phyloP scores from a whole-genome alignment of 2,113 vertebrate genomes.

The Lepus americanus region DNA sequence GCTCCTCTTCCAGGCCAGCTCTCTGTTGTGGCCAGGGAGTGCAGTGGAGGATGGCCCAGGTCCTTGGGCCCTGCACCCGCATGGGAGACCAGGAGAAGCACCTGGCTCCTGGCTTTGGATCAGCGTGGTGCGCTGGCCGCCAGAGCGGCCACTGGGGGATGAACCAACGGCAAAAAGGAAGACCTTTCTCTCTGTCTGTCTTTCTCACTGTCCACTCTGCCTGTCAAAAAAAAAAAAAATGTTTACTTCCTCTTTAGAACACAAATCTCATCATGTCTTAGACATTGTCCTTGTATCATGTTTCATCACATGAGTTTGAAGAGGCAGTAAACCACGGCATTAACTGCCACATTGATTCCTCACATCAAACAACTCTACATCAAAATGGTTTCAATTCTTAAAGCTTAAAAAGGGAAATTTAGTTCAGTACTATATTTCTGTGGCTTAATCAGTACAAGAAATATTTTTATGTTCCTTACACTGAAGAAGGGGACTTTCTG shows the following conservation, averaged over 20 bases:
- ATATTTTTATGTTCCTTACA: not conserved
- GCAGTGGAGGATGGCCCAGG: too few species aligned
- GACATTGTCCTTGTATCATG: not conserved
- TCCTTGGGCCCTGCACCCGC: too few species aligned
- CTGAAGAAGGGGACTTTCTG: not conserved
- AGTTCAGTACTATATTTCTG: not conserved
- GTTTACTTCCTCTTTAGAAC: not conserved
- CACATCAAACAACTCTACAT: not conserved
- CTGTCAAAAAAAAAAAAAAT: not conserved
- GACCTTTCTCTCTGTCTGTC: too few species aligned
- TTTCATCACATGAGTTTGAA: not conserved
- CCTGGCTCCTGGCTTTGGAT: too few species aligned
- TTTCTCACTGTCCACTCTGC: too few species aligned
- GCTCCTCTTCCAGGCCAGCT: too few species aligned
- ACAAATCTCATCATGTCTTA: not conserved
- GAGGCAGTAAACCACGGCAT: not conserved
- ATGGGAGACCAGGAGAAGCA: too few species aligned
- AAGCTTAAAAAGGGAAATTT: slow-evolving; percentile 9
- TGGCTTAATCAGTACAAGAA: slow-evolving; percentile 23
- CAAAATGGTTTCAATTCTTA: not conserved
- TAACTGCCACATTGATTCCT: not conserved
- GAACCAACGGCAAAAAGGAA: too few species aligned
- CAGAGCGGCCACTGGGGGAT: too few species aligned
- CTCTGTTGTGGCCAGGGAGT: too few species aligned
- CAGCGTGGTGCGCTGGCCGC: too few species aligned